Evolutionary conservation across 2,797 vertebrate species (phyloP), one percentile per base, ranked within the genome.

Genomic region (Falco concolor): DNA sequence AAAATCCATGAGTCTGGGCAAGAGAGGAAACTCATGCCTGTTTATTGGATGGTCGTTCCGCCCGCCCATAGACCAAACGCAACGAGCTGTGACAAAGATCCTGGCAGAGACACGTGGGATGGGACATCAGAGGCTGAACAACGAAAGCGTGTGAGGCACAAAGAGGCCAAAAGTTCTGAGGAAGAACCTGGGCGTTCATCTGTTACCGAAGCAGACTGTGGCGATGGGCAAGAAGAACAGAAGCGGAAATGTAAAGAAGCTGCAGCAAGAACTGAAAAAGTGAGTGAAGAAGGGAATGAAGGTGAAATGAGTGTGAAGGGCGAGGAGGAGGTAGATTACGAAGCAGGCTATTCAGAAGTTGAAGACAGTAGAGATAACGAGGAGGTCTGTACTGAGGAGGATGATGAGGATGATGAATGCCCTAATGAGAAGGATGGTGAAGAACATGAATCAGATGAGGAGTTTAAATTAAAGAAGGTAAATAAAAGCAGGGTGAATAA

Each of bases 1-100:
- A 98, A 97, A 93, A 96, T 93, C 84, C 97, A 98, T 4, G 85
- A 91, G 59, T 75, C 92, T n/a, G 88, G 74, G 34, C 95, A 95
- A 80, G 94, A 94, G 11, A 88, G 68, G 79, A 96, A 96, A 9
- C 91, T 89, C 27, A 24, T 72, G 74, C 95, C 97, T 61, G 70
- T 95, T 65, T 97, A 85, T 4, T 97, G 97, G 96, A 95, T 88
- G 93, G 78, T 92, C 15, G 84, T 88, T 85, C 90, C 96, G 1
- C 85, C 97, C n/a, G 38, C 32, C 1, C 38, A 7, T 1, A 20
- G 78, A 57, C 19, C 65, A 19, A 81, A 52, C 5, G 2, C 54
- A 24, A 36, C 8, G 4, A 34, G 60, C 50, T 8, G 17, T 30
- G 88, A 50, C 67, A 68, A 27, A 47, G 81, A 53, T 23, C 6